These are phyloP conservation scores for Onychorhynchus coronatus DNA, from an alignment of 2,113 vertebrate genomes.

Conservation along the genomic window DNA sequence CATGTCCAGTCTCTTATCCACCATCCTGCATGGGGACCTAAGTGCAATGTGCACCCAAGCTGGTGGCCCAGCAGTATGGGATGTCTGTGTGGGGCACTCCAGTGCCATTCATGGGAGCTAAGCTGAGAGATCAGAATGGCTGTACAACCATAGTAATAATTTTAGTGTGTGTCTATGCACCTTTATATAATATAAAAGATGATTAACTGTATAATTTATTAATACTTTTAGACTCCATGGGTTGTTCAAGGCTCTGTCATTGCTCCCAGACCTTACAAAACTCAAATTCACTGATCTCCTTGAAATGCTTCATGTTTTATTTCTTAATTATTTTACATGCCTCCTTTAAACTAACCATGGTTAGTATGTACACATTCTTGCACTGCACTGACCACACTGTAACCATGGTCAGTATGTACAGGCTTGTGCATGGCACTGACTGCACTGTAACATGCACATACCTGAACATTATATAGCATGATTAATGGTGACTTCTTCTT, in stretches of 20 bases:
- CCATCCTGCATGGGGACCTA: background rate
- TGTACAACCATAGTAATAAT: background rate
- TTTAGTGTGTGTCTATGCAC: background rate
- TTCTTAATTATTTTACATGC: conserved; percentile 6
- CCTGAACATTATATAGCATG: background rate
- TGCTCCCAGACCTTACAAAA: background rate
- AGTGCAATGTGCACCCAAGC: accelerated
- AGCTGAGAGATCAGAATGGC: background rate
- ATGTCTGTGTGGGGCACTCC: background rate
- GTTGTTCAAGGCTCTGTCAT: background rate
- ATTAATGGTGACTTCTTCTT: background rate
- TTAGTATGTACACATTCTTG: background rate
- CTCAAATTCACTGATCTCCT: background rate
- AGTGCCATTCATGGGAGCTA: background rate
- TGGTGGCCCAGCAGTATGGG: background rate
- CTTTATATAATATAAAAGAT: background rate
- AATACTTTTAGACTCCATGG: background rate
- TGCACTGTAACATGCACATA: background rate
- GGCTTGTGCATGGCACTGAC: background rate
- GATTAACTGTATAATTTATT: background rate
- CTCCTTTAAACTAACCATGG: background rate
- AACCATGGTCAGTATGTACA: background rate
- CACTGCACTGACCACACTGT: background rate
- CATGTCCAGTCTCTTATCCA: background rate
- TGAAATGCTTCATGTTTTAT: background rate